phyloP scores from a whole-genome alignment of 1,140 invertebrate genomes.

The Drosophila mayri region DNA sequence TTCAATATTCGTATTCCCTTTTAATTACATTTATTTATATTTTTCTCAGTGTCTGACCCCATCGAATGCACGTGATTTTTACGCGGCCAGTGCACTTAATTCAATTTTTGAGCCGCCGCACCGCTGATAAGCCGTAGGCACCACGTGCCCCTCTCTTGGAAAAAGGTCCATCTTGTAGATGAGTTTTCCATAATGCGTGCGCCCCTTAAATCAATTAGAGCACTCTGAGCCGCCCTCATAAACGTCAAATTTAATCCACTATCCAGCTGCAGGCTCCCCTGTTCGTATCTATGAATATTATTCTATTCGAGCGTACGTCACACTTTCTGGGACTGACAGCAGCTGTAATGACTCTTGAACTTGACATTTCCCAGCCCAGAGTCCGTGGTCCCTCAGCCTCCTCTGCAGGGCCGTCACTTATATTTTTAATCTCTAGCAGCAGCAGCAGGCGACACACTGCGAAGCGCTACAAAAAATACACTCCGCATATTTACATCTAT shows the following conservation, averaged over 20 bases:
- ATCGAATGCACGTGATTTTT: constrained; percentile 64
- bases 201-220: constrained; percentile 71
- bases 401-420: constrained; percentile 65
- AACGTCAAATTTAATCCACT: constrained; percentile 82
- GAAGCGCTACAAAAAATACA: constrained; percentile 38
- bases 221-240: constrained; percentile 74
- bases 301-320: constrained; percentile 36
- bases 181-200: constrained; percentile 47
- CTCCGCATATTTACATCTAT: constrained; percentile 31
- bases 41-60: neutral
- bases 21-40: too few relatives aligned
- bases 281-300: constrained; percentile 15
- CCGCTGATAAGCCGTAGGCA: constrained; percentile 40
- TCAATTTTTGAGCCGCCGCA: constrained; percentile 46
- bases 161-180: constrained; percentile 1
- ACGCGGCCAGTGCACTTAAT: constrained; percentile 67
- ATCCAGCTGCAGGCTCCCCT: constrained; percentile 51
- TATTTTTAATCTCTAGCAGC: constrained; percentile 74
- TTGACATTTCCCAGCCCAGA: constrained; percentile 69
- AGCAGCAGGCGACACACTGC: constrained; percentile 66
- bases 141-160: constrained; percentile 27
- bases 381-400: constrained; percentile 16
- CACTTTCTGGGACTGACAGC: constrained; percentile 48
- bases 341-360: constrained; percentile 82
- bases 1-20: neutral